Base-by-base conservation (phyloP, 2,888 invertebrate genomes). In the Heliconius hortense region DNA sequence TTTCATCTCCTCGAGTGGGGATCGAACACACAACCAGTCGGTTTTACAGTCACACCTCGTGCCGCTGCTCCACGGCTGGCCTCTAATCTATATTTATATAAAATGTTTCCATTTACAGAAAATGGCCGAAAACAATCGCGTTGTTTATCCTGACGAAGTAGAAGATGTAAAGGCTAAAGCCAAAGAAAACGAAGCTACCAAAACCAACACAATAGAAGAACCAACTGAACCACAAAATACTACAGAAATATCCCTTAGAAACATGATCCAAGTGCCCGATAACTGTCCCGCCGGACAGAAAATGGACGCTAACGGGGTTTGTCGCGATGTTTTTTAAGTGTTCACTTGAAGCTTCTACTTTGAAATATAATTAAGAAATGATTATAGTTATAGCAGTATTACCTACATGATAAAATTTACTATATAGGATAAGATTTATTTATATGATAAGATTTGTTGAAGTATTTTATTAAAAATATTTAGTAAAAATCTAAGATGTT, bases 61-160 rank as follows among this genome's bases (percentile, higher is more conserved):
- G n/a, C n/a, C n/a, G n/a, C n/a, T n/a, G n/a, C n/a, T n/a, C n/a
- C n/a, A n/a, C n/a, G n/a, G n/a, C n/a, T n/a, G n/a, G n/a, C n/a
- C n/a, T n/a, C n/a, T 48, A 18, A 48, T 18, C 18, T 18, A 8
- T 35, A n/a, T 31, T 35, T 31, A n/a, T 2, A 39, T 24, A 39
- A 39, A n/a, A 39, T 39, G n/a, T 66, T 39, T 8, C 60, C 66
- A 76, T 79, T 82, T 77, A 76, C 81, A 75, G 85, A 84, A 86
- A 82, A 92, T 92, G 92, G 88, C 91, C 24, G 91, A 90, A 78
- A 84, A 83, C 24, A 82, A 89, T 62, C 88, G 88, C 68, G 80
- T 92, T 31, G 87, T 90, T 2, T 89, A 84, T 79, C 90, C 91
- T 24, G 89, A 91, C n/a, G 90, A 92, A 80, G 87, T 88, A 0